Evolutionary conservation across 1,140 invertebrate species (phyloP).

Genomic region (Drosophila serrata): DNA sequence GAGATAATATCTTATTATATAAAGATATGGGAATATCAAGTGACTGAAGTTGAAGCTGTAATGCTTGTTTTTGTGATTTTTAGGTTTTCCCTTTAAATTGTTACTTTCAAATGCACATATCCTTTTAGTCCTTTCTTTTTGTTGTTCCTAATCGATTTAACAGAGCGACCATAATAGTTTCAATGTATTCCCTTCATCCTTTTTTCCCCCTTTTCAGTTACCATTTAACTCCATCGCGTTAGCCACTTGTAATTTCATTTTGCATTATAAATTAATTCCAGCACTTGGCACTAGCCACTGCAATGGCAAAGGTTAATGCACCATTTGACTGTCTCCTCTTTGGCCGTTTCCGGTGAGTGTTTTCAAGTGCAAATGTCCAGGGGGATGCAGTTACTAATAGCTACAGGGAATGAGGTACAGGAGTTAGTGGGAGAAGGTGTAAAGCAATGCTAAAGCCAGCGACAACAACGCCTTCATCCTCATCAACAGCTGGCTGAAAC

Average conservation of each 20-base stretch:
- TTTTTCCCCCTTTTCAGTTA: not conserved
- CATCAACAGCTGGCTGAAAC: constrained; percentile 29
- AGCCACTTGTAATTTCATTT: constrained; percentile 32
- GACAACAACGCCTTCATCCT: constrained; percentile 47
- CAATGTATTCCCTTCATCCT: not conserved
- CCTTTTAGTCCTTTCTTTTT: too few species aligned
- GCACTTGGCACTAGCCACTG: constrained; percentile 15
- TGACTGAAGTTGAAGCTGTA: too few species aligned
- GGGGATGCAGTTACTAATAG: constrained; percentile 8
- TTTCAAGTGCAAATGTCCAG: constrained; percentile 72
- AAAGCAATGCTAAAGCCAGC: constrained; percentile 54
- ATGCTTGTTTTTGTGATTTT: too few species aligned
- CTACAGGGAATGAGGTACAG: not conserved
- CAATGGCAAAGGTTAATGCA: constrained; percentile 75
- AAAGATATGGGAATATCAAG: not conserved
- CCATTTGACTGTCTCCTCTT: constrained; percentile 65
- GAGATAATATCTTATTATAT: not conserved
- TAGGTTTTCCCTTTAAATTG: too few species aligned
- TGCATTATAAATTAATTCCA: constrained; percentile 42
- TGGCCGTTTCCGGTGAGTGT: constrained; percentile 49
- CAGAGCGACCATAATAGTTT: constrained; percentile 1
- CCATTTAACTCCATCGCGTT: constrained; percentile 23
- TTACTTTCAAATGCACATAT: not conserved
- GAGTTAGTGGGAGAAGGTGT: constrained; percentile 34
- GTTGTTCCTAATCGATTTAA: constrained; percentile 15